Evolutionary conservation across 2,113 vertebrate genomes (phyloP).

Genomic region (Zosterops pallidus): DNA sequence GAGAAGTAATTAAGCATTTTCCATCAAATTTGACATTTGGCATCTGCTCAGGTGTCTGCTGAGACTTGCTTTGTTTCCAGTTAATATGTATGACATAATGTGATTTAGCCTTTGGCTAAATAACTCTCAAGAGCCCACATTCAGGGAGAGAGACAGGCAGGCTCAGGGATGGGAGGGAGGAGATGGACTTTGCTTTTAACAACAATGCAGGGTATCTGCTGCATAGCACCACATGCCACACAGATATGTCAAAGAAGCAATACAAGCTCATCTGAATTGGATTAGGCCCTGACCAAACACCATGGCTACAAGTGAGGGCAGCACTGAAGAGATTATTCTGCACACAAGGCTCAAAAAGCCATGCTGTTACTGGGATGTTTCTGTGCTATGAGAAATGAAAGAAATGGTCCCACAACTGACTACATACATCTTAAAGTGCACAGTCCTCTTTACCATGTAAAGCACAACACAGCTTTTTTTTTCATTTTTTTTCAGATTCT

Average conservation of each 20-base stretch:
- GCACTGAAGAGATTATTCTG: background rate
- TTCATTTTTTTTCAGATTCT: background rate
- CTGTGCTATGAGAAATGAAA: background rate
- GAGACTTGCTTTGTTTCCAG: conserved; percentile 25
- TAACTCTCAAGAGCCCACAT: background rate
- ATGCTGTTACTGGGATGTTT: background rate
- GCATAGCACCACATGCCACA: background rate
- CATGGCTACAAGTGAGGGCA: background rate
- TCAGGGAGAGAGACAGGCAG: background rate
- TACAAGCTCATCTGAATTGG: background rate
- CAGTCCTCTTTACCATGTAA: background rate
- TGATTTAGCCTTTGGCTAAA: conserved; percentile 3
- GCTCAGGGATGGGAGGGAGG: background rate
- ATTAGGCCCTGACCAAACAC: background rate
- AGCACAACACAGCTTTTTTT: background rate
- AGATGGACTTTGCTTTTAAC: background rate
- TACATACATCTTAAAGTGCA: background rate
- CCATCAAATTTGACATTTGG: conserved; percentile 48
- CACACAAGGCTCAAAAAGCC: background rate
- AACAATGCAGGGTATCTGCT: background rate
- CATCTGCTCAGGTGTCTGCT: conserved; percentile 44
- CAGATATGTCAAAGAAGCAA: background rate
- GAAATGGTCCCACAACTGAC: background rate
- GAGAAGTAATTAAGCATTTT: conserved; percentile 58
- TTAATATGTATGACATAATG: background rate